A percentile compares a stretch with the other conserved stretches of the same genome.
phyloP scores from a whole-genome alignment of 2,888 invertebrate genomes.

The Eilema griseolum region DNA sequence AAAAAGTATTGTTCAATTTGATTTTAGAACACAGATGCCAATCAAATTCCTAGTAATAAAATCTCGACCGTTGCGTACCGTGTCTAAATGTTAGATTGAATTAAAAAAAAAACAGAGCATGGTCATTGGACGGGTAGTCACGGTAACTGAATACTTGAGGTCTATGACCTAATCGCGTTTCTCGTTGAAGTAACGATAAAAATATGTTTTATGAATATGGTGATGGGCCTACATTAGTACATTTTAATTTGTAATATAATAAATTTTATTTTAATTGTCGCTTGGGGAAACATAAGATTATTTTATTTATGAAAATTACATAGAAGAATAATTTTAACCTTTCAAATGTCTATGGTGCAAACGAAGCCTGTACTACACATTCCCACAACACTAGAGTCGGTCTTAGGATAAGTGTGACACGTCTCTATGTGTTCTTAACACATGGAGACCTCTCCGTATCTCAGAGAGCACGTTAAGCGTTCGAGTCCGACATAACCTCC shows the following conservation, averaged over 20 bases:
- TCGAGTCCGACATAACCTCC: too few species aligned
- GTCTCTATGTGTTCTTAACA: too few species aligned
- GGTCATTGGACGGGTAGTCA: constrained; percentile 37
- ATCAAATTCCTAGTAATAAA: constrained; percentile 36
- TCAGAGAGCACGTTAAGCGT: too few species aligned
- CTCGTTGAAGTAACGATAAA: constrained; percentile 3
- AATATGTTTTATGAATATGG: constrained; percentile 1
- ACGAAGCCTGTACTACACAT: too few species aligned
- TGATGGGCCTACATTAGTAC: neutral
- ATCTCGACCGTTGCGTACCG: constrained; percentile 43
- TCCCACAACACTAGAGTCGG: too few species aligned
- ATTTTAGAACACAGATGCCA: constrained; percentile 17
- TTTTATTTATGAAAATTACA: too few species aligned
- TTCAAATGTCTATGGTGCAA: too few species aligned
- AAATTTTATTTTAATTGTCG: neutral
- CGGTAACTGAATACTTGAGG: constrained; percentile 22
- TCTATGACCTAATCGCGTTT: constrained; percentile 23
- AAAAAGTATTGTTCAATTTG: constrained; percentile 22
- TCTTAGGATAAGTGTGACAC: too few species aligned
- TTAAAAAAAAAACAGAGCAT: constrained; percentile 48
- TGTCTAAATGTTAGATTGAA: constrained; percentile 50
- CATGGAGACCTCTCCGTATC: too few species aligned
- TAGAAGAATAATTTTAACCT: too few species aligned
- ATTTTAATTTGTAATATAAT: neutral
- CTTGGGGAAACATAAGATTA: too few species aligned